Conservation (phyloP, 2,797 vertebrate species). For the Sparus aurata region DNA sequence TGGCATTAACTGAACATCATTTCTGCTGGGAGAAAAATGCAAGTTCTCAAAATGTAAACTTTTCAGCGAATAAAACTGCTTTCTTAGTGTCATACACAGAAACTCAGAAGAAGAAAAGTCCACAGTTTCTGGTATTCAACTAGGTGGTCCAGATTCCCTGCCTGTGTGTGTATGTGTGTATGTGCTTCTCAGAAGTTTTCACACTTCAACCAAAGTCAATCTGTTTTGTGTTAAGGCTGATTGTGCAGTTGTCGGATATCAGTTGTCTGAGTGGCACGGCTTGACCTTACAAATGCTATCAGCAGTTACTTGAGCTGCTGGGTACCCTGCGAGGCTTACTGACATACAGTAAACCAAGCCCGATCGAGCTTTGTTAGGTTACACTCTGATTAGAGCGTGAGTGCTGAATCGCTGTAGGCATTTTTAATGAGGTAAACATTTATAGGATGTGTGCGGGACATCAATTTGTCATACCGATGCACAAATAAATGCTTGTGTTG, state of each 20-base stretch:
- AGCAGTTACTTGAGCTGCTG: slow-evolving; percentile 75
- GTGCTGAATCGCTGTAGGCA: slow-evolving; percentile 61
- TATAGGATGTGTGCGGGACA: slow-evolving; percentile 29
- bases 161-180: slow-evolving; percentile 15
- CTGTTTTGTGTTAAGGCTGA: slow-evolving; percentile 77
- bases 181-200: slow-evolving; percentile 54
- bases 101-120: slow-evolving; percentile 25
- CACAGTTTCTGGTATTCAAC: slow-evolving; percentile 38
- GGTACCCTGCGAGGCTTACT: slow-evolving; percentile 59
- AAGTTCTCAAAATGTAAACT: background rate
- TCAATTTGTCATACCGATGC: slow-evolving; percentile 32
- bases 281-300: slow-evolving; percentile 76
- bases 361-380: slow-evolving; percentile 56
- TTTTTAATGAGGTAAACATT: slow-evolving; percentile 64
- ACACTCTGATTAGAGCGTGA: slow-evolving; percentile 53
- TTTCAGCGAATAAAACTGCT: background rate
- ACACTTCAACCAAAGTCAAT: slow-evolving; percentile 68
- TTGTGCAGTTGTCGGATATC: slow-evolving; percentile 77
- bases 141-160: slow-evolving; percentile 29
- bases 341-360: slow-evolving; percentile 63
- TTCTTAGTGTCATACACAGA: slow-evolving; percentile 23
- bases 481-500: slow-evolving; percentile 15
- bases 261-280: slow-evolving; percentile 66
- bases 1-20: background rate
- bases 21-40: background rate